Evolutionary conservation across 2,113 vertebrate species (phyloP), one percentile per base, ranked within the genome.

Genomic region (Cottus gobio): DNA sequence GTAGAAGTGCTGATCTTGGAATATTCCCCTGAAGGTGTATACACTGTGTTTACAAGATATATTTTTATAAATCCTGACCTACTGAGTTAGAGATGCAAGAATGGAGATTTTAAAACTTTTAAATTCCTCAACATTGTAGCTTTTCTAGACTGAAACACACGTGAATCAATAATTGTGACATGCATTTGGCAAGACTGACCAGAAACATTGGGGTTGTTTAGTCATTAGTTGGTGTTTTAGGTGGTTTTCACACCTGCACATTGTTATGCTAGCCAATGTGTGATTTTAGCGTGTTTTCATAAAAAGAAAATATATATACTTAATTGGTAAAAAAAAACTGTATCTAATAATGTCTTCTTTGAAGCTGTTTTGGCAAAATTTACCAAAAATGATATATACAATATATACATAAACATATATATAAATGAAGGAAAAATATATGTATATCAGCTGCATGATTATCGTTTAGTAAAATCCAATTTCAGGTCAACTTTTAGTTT

Each of bases 1-100:
- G 73, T 66, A 71, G 73, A 89, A 87, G 65, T 84, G 83, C 87
- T 89, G 86, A 91, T 86, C 75, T 68, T 54, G 71, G 75, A 58
- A 86, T 64, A 88, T 89, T 52, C 2, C 80, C 83, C 74, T 20
- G 13, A 75, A 85, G 82, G 74, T 75, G 62, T 78, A 50, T 69
- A 36, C 44, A 31, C 44, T 57, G 30, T 58, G 26, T 77, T 85
- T 76, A 79, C 52, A 44, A 75, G 82, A 72, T 77, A 39, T 50
- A 22, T 85, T 85, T 90, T 67, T 56, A 58, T 86, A 77, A 85
- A 79, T 85, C 64, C 50, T 84, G 75, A 87, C 44, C 46, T 71
- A 62, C 61, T 11, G 72, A 52, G 56, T 57, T 60, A 30, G 34
- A 73, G 63, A 74, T 56, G 67, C 80, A 52, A 52, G 2, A 52